A percentile compares a stretch with the other conserved stretches of the same genome.
phyloP scores from a whole-genome alignment of 2,113 vertebrate species.

The Trichechus manatus region DNA sequence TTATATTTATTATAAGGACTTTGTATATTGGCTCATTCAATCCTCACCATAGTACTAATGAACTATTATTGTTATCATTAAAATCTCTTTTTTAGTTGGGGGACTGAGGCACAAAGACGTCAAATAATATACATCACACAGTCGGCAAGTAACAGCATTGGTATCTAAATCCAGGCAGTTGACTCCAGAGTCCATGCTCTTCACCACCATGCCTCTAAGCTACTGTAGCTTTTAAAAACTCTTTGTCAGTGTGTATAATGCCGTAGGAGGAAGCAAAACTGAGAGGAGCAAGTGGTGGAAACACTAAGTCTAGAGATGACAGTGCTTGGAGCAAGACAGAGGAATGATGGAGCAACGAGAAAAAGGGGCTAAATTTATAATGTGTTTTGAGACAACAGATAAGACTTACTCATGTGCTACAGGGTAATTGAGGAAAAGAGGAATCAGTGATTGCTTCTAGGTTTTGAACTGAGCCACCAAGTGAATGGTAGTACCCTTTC shows the following conservation, averaged over 20 bases:
- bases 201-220: background rate
- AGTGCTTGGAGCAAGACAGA: background rate
- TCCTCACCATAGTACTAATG: background rate
- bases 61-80: background rate
- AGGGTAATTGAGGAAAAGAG: background rate
- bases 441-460: background rate
- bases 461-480: background rate
- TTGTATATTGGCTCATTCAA: background rate
- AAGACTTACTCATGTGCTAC: background rate
- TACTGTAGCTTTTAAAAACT: background rate
- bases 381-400: background rate
- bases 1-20: background rate
- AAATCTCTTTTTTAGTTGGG: background rate
- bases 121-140: background rate
- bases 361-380: background rate
- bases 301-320: too few relatives aligned
- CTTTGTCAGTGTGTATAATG: background rate
- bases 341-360: background rate
- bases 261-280: background rate
- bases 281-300: background rate
- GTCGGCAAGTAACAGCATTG: background rate
- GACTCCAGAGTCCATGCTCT: background rate
- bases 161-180: background rate
- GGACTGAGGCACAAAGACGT: background rate
- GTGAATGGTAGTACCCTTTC: background rate